Base-by-base conservation (phyloP, 1,140 invertebrate species). In the Ptiloglossa arizonensis region DNA sequence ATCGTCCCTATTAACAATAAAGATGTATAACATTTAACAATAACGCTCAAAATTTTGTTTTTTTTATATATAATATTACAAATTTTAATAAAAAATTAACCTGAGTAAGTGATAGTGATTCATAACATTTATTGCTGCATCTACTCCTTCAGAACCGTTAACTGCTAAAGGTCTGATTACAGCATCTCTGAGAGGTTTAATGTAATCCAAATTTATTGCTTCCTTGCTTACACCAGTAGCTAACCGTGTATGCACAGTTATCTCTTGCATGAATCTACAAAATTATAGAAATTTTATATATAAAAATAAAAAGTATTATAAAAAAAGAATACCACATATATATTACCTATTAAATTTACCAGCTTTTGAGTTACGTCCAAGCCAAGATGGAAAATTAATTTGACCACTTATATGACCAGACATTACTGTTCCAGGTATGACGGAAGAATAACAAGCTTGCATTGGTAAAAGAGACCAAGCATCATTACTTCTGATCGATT, bases 351-450 rank as follows among this genome's bases (percentile, higher is more conserved):
- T 94, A 87, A 97, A 95, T 93, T 99, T 99, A 80, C 93, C 95
- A 64, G 94, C 94, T 66, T 94, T 95, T 0, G 98, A 99, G 93
- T 98, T 98, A 91, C 98, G 98, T 0, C 99, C 99, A 41, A 99
- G 94, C 98, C 98, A 99, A 24, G 94, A 90, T 5, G 99, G 98
- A 92, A 99, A 99, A 85, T 96, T 95, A 13, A 98, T 96, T 93
- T 96, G 96, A 0, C 94, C 94, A 3, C 92, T 92, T 27, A 98
- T 91, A 87, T 95, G 93, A 2, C 98, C 98, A 48, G 95, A 94
- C 94, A 99, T 95, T 41, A 95, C 92, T 83, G 96, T 94, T 0
- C 98, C 97, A 1, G 99, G 99, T 57, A 99, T 93, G 27, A 99
- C 97, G 69, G 97, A 97, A 19, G 97, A 96, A 92, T 96, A 98